Percentiles rank a stretch among this genome's conserved stretches.
Evolutionary conservation across 2,888 invertebrate genomes (phyloP).

Genomic region (Sepiola atlantica): DNA sequence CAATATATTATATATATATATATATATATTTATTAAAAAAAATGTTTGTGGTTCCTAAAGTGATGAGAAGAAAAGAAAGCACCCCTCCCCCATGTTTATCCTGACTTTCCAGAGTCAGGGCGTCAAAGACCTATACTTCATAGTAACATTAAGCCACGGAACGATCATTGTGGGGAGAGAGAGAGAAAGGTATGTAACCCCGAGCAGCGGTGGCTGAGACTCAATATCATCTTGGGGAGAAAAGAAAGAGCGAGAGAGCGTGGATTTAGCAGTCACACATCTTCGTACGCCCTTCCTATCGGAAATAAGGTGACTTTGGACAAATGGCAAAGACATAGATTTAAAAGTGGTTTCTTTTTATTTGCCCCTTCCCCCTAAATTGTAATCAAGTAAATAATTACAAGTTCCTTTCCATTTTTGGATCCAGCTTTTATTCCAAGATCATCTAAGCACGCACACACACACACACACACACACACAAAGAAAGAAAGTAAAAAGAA

Average conservation of each 20-base stretch:
- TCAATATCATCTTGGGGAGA: neutral
- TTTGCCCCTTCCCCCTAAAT: neutral
- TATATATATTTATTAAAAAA: neutral
- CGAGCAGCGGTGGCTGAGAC: neutral
- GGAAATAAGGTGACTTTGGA: neutral
- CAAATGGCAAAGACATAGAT: neutral
- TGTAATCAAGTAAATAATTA: neutral
- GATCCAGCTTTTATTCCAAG: neutral
- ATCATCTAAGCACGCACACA: neutral
- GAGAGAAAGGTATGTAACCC: neutral
- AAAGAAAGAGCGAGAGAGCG: neutral
- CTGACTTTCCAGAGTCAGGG: constrained; percentile 1
- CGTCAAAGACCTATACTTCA: constrained; percentile 43
- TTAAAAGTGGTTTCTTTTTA: neutral
- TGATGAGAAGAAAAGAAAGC: neutral
- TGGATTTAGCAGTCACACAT: neutral
- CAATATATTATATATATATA: neutral
- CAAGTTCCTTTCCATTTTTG: neutral
- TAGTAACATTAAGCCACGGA: constrained; percentile 34
- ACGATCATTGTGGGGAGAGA: neutral
- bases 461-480: neutral
- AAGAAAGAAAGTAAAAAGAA: neutral
- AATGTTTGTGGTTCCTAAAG: neutral
- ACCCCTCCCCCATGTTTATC: neutral
- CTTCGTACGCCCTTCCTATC: neutral